Percentiles rank a stretch among this genome's conserved stretches.
These are phyloP conservation scores for Blastobasis lacticolella DNA, from an alignment of 2,888 invertebrate genomes.

Conservation along the genomic window DNA sequence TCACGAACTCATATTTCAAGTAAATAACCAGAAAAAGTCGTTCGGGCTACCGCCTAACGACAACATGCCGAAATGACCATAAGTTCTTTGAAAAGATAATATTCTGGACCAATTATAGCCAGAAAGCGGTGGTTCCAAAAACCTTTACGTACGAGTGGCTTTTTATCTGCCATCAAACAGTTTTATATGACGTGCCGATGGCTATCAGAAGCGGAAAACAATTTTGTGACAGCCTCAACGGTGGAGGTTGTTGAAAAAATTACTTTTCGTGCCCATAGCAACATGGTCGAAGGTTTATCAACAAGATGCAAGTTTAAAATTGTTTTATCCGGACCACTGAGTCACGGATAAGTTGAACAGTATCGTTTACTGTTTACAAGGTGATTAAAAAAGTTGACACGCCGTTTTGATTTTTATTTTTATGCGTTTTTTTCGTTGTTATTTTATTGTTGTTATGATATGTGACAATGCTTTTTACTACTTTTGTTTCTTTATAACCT, in stretches of 20 bases:
- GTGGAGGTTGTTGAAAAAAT: too few species aligned
- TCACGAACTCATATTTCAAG: constrained; percentile 52
- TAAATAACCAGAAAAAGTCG: constrained; percentile 25
- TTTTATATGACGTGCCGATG: constrained; percentile 54
- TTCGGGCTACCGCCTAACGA: constrained; percentile 40
- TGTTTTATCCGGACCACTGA: constrained; percentile 43
- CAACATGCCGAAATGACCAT: constrained; percentile 55
- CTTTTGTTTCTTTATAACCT: too few species aligned
- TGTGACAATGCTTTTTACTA: too few species aligned
- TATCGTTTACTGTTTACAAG: constrained; percentile 52
- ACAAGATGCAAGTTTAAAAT: constrained; percentile 7
- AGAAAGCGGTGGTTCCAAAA: constrained; percentile 64
- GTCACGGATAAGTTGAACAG: constrained; percentile 55
- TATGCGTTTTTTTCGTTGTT: too few species aligned
- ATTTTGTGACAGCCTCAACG: too few species aligned
- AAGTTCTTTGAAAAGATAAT: constrained; percentile 67
- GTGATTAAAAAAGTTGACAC: constrained; percentile 57
- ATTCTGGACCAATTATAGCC: constrained; percentile 58
- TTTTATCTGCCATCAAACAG: constrained; percentile 58
- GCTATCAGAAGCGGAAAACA: constrained; percentile 26
- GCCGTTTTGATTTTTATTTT: constrained; percentile 41
- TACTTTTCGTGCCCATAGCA: too few species aligned
- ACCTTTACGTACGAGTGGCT: constrained; percentile 39
- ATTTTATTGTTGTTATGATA: too few species aligned
- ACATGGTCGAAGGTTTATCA: too few species aligned